Conservation (phyloP, 2,113 vertebrate genomes). For the Parotia lawesii region DNA sequence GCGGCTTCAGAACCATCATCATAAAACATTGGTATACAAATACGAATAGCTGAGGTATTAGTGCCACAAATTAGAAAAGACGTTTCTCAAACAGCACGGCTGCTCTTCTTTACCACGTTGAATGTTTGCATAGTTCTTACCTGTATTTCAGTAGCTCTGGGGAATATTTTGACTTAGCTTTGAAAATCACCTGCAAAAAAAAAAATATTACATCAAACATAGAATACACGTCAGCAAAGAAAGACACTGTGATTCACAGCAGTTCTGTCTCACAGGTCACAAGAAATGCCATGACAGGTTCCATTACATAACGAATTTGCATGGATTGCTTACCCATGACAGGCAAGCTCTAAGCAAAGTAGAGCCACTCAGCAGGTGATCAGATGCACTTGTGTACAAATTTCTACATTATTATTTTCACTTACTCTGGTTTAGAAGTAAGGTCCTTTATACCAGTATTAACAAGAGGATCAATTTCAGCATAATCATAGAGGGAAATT, state of each 20-base stretch:
- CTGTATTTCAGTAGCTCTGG: slow-evolving; percentile 90
- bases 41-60: not conserved
- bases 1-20: not conserved
- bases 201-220: not conserved
- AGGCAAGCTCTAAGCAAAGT: not conserved
- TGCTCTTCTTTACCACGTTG: not conserved
- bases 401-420: not conserved
- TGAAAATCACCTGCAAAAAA: slow-evolving; percentile 88
- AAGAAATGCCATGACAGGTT: not conserved
- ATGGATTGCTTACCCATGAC: not conserved
- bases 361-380: not conserved
- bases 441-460: not conserved
- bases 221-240: not conserved
- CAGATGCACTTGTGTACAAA: not conserved
- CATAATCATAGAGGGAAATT: not conserved
- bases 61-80: not conserved
- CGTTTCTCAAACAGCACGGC: not conserved
- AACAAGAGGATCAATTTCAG: not conserved
- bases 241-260: not conserved
- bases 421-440: not conserved
- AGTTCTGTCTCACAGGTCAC: not conserved
- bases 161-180: slow-evolving; percentile 91
- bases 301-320: not conserved
- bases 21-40: not conserved
- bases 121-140: slow-evolving; percentile 63